phyloP scores from a whole-genome alignment of 1,140 invertebrate species.

The Manduca sexta region DNA sequence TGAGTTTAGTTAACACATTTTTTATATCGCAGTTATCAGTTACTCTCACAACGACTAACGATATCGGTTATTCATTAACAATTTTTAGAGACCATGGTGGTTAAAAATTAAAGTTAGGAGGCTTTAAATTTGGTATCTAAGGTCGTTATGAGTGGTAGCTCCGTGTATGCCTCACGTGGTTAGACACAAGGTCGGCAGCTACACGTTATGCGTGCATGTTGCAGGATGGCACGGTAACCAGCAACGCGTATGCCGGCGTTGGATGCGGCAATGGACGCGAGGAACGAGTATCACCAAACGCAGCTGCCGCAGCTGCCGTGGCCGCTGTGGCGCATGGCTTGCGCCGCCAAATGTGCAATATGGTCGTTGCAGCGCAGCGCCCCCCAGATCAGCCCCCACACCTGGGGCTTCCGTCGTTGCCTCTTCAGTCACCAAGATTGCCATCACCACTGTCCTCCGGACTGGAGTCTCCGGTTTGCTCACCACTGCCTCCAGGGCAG shows the following conservation, averaged over 20 bases:
- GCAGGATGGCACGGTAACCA: constrained; percentile 67
- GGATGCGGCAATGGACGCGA: constrained; percentile 75
- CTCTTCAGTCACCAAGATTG: constrained; percentile 56
- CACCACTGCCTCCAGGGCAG: constrained; percentile 60
- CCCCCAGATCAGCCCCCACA: constrained; percentile 54
- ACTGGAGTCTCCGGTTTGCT: constrained; percentile 63
- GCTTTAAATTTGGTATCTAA: too few species aligned
- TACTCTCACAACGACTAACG: constrained; percentile 2
- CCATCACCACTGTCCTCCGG: constrained; percentile 56
- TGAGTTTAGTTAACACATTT: too few species aligned
- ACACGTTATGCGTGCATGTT: constrained; percentile 33
- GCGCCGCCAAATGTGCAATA: constrained; percentile 69
- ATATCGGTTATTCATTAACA: constrained; percentile 1
- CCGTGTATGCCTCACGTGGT: constrained; percentile 18
- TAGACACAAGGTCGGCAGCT: not conserved
- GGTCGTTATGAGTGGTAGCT: too few species aligned
- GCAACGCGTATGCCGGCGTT: constrained; percentile 53
- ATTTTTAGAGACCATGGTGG: too few species aligned
- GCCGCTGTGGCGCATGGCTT: constrained; percentile 81
- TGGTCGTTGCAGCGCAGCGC: constrained; percentile 63
- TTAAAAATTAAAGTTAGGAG: too few species aligned
- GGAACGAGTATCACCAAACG: constrained; percentile 78
- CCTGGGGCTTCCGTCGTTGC: constrained; percentile 48
- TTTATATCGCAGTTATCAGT: too few species aligned
- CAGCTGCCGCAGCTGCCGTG: constrained; percentile 82